Conservation (phyloP, 2,888 invertebrate genomes). For the Nemoura dubitans region DNA sequence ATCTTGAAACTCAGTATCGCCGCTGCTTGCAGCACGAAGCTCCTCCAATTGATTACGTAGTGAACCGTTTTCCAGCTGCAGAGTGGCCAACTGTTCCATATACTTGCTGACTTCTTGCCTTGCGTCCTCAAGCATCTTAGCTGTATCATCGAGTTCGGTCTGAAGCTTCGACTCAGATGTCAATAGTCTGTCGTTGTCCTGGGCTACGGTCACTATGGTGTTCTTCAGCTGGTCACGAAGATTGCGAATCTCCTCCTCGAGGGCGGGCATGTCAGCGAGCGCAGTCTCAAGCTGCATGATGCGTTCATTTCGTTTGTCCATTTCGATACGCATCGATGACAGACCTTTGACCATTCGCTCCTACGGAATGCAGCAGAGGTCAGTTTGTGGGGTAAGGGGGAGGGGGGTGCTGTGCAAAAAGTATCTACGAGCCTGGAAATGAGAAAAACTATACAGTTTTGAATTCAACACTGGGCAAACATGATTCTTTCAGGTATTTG, state of each 20-base stretch:
- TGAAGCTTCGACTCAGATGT: background rate
- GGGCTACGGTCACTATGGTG: conserved; percentile 17
- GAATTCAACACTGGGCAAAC: background rate
- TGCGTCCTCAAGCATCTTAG: background rate
- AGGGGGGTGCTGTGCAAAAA: background rate
- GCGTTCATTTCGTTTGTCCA: conserved; percentile 5
- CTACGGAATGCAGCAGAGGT: conserved; percentile 7
- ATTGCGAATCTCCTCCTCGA: conserved; percentile 17
- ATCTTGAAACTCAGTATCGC: background rate
- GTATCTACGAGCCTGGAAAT: background rate
- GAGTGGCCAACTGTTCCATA: conserved; percentile 21
- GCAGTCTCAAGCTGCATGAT: background rate
- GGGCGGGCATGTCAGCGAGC: background rate
- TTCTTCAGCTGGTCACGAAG: conserved; percentile 26
- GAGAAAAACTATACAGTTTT: background rate
- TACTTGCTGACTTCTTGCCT: background rate
- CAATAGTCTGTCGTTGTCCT: conserved; percentile 18
- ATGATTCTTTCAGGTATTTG: background rate
- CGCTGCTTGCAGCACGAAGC: background rate
- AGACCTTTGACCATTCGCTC: conserved; percentile 20
- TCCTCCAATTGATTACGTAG: background rate
- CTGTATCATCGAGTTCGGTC: background rate
- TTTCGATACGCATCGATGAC: background rate
- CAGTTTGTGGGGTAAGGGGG: background rate
- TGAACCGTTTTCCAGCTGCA: conserved; percentile 18